Evolutionary conservation across 64 coral and sea anemone species (phyloP).

Genomic region (Stylophora pistillata): DNA sequence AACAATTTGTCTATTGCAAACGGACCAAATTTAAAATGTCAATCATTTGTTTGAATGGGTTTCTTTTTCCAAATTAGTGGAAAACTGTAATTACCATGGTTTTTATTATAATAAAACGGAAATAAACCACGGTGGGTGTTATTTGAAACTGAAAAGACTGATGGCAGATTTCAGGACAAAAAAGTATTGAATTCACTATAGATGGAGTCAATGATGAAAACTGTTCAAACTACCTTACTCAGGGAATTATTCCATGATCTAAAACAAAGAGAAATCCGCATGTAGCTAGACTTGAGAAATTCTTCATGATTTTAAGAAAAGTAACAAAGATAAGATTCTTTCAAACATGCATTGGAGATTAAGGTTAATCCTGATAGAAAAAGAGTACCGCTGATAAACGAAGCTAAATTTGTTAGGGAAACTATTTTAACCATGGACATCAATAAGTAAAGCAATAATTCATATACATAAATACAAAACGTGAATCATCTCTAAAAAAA

Average conservation of each 20-base stretch:
- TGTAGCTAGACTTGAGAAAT: neutral
- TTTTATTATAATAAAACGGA: neutral
- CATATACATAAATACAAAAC: no score
- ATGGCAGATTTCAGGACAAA: neutral
- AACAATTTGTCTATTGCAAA: neutral
- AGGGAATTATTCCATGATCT: neutral
- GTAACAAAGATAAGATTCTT: neutral
- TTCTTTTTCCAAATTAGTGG: neutral
- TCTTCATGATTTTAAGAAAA: neutral
- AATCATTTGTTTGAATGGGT: neutral
- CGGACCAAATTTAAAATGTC: neutral
- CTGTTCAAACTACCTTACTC: neutral
- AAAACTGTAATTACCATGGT: constrained; percentile 4
- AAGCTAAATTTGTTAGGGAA: neutral
- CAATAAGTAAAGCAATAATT: neutral
- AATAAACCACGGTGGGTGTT: neutral
- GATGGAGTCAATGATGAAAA: neutral
- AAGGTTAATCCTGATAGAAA: neutral
- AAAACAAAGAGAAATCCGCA: neutral
- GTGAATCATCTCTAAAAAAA: no score
- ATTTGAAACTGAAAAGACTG: neutral
- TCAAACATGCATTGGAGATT: neutral
- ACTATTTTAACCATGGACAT: neutral
- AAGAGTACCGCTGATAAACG: neutral
- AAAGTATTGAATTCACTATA: neutral